Evolutionary conservation across 2,797 vertebrate genomes (phyloP), one percentile per base, ranked within the genome.

Genomic region (Xiphorhynchus erythropygius): DNA sequence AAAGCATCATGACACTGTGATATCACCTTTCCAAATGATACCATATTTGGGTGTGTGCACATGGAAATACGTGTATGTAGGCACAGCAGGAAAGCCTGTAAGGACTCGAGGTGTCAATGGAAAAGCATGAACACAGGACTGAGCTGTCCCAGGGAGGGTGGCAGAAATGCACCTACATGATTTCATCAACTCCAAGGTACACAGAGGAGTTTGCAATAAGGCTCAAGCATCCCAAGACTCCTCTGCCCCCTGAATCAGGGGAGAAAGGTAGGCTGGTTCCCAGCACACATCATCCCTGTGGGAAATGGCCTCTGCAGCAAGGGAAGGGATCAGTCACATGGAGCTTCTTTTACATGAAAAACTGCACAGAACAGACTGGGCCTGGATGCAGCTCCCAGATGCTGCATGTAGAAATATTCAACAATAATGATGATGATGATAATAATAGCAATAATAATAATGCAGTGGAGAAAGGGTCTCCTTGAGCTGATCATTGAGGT

Each of bases 81-180:
- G 7, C 62, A 9, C 21, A 25, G 75, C 32, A 50, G 46, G 32
- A 44, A 49, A 44, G 44, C 37, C 46, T 64, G 60, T 2, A 7
- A 71, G 60, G 50, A 33, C 10, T 44, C 14, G 1, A 8, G 23
- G 13, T n/a, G 60, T 23, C 52, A 1, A 1, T 17, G 24, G 41
- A 42, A 27, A 30, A 18, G 27, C 0, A 0, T 2, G n/a, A 63
- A 12, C 28, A 4, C 0, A 0, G 64, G 41, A 56, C 42, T 4
- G 19, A 87, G 18, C 23, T 39, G 49, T 27, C 69, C 84, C 39
- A 18, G 56, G 9, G 33, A 49, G 53, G 12, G 44, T 30, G 18
- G 5, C 55, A 49, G 69, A 46, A 87, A 74, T 4, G 28, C 22
- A 56, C 37, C 70, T 4, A 12, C 1, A 1, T 4, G 3, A 60